Percentiles rank a stretch among this genome's conserved stretches.
Evolutionary conservation across 2,888 invertebrate genomes (phyloP).

Genomic region (Eutolmus rufibarbis): DNA sequence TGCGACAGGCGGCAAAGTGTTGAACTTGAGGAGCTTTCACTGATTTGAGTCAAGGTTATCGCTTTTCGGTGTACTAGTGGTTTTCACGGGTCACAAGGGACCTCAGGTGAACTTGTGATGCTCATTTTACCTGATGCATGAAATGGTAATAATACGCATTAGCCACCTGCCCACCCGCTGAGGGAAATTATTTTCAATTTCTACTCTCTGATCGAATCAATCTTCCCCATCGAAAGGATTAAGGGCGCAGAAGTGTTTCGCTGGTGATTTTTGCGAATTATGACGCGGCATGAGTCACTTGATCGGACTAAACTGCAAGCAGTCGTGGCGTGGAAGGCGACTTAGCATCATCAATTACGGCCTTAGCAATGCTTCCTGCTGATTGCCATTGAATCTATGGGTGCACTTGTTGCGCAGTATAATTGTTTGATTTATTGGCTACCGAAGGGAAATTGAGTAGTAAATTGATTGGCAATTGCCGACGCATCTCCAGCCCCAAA

Average conservation of each 20-base stretch:
- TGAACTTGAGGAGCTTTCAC: slow-evolving; percentile 38
- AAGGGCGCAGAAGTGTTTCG: background rate
- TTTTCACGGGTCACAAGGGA: background rate
- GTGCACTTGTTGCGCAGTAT: background rate
- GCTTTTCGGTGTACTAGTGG: background rate
- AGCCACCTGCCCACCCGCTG: background rate
- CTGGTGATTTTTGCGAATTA: background rate
- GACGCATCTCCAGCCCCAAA: background rate
- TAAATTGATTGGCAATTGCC: background rate
- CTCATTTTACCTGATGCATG: background rate
- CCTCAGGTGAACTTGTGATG: background rate
- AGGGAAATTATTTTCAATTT: background rate
- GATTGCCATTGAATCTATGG: background rate
- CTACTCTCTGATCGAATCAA: background rate
- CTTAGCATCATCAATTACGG: background rate
- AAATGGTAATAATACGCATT: background rate
- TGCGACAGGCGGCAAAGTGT: background rate
- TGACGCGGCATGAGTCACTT: background rate
- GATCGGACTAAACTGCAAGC: background rate
- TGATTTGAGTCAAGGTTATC: slow-evolving; percentile 24
- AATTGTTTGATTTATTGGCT: background rate
- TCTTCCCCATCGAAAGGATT: background rate
- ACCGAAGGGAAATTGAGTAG: background rate
- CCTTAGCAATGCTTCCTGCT: background rate
- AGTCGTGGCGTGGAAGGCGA: background rate